Evolutionary conservation across 2,797 vertebrate species (phyloP), one percentile per base, ranked within the genome.

Genomic region (Poecile montanus): DNA sequence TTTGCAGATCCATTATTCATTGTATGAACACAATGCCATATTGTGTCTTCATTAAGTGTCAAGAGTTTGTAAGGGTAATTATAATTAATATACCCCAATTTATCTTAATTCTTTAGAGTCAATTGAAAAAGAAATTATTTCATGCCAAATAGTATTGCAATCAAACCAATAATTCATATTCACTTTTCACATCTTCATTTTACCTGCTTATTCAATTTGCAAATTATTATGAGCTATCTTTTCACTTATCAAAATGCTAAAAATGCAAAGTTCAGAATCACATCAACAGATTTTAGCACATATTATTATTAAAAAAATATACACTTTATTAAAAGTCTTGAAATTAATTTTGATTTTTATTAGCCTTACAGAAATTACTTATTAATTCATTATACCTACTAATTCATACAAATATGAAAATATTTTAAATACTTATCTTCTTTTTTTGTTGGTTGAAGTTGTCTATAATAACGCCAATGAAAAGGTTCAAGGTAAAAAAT

Each of bases 371-470:
- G 29, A 42, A 83, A 61, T 44, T 75, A 36, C 3, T 44, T 86
- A 38, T 30, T 50, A 32, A 48, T 91, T 72, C 6, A 70, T 54
- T 58, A n/a, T 56, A 82, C 14, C 7, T 61, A 81, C 40, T 87
- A 34, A 73, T 54, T 78, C 27, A 54, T 36, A 85, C 21, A 13
- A 81, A 61, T 44, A 8, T 29, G 30, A 13, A 92, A 92, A 84
- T 22, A 72, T 88, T 88, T 95, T 23, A 63, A 97, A 97, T 98
- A 99, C 99, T 99, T 98, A 99, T 99, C 99, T 99, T 99, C 98
- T 99, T 99, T 98, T 99, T 99, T 96, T 99, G 99, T 95, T 99
- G 99, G 96, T 99, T 99, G 97, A 99, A 99, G 97, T 99, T 99
- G 97, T 99, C 99, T 95, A 99, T 99, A 96, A 99, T 99, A 96